A percentile compares a stretch with the other conserved stretches of the same genome.
These are phyloP conservation scores for Lathronympha strigana DNA, from an alignment of 2,888 invertebrate species.

Conservation along the genomic window DNA sequence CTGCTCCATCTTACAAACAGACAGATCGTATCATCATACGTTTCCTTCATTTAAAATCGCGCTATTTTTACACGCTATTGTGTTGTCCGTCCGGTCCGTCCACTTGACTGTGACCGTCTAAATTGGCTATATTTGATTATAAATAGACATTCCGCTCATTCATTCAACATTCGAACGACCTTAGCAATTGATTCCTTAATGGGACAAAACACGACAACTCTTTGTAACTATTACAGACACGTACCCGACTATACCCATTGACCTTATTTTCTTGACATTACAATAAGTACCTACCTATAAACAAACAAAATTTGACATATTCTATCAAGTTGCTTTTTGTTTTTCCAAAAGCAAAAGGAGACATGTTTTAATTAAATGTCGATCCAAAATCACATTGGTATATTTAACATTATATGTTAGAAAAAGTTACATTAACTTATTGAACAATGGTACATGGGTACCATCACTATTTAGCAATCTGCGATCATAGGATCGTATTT, in stretches of 20 bases:
- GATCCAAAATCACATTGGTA: no score
- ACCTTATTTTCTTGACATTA: conserved; percentile 15
- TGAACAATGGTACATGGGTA: no score
- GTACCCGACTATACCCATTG: conserved; percentile 1
- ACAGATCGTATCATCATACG: neutral
- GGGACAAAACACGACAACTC: conserved; percentile 21
- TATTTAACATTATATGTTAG: no score
- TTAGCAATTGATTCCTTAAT: conserved; percentile 49
- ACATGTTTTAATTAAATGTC: no score
- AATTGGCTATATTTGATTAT: conserved; percentile 47
- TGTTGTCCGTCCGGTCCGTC: conserved; percentile 7
- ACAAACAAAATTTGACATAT: no score
- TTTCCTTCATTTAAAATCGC: neutral
- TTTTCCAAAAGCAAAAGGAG: no score
- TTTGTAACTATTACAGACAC: conserved; percentile 12
- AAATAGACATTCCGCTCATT: conserved; percentile 50
- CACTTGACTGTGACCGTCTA: conserved; percentile 13
- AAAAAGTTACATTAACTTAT: no score
- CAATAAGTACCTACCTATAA: neutral
- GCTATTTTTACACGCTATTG: neutral
- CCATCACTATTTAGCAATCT: no score
- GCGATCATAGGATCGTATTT: no score
- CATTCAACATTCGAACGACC: conserved; percentile 53
- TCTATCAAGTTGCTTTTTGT: no score
- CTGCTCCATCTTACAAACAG: neutral